Percentiles rank a stretch among this genome's conserved stretches.
Evolutionary conservation across 2,113 vertebrate genomes (phyloP).

Genomic region (Semnornis frantzii): DNA sequence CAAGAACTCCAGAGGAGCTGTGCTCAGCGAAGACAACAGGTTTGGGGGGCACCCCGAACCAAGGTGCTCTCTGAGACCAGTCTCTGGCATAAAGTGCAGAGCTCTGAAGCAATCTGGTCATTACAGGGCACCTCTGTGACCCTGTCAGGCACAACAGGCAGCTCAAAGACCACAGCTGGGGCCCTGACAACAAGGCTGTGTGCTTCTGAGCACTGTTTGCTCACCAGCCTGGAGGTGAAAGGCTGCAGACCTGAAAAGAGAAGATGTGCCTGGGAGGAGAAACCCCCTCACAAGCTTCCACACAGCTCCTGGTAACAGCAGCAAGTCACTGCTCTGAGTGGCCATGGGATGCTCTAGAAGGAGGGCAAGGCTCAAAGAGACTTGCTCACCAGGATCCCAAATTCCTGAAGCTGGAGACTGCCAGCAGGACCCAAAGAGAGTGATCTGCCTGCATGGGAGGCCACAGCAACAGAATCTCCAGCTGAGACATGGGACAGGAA

Average conservation of each 20-base stretch:
- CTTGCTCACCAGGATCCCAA: neutral
- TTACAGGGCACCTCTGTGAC: neutral
- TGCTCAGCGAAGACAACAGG: neutral
- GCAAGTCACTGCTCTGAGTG: accelerated
- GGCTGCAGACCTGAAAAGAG: neutral
- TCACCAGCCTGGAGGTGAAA: neutral
- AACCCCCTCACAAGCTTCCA: neutral
- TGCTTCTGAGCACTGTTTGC: neutral
- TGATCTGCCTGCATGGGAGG: accelerated
- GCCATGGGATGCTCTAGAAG: neutral
- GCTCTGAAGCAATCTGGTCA: neutral
- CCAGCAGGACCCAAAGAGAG: neutral
- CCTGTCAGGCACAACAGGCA: neutral
- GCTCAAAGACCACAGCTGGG: neutral
- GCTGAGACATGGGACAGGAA: neutral
- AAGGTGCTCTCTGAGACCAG: accelerated
- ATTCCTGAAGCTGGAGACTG: neutral
- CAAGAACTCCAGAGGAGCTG: neutral
- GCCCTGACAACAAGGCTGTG: neutral
- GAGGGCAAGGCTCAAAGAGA: neutral
- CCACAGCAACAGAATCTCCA: neutral
- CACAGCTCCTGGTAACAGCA: neutral
- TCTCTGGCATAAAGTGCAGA: accelerated
- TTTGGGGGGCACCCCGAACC: neutral
- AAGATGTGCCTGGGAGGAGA: neutral